These are phyloP conservation scores for Eurytemora carolleeae DNA, from an alignment of 1,140 invertebrate genomes.

Conservation along the genomic window DNA sequence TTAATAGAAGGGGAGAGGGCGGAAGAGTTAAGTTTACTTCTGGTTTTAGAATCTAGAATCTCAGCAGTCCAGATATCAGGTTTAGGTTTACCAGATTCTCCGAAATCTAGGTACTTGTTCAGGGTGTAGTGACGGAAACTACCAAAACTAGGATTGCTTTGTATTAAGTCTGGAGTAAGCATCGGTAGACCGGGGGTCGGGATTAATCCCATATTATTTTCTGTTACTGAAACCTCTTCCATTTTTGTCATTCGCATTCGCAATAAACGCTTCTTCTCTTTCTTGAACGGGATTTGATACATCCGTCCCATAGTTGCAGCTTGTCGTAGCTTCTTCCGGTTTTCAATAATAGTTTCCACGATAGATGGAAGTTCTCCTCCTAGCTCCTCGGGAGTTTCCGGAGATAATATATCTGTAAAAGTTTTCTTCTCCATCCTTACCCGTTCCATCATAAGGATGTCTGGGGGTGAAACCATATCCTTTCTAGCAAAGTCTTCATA, in stretches of 20 bases:
- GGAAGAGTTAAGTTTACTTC: background rate
- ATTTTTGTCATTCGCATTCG: background rate
- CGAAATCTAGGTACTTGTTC: slow-evolving; percentile 3
- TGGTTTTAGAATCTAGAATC: slow-evolving; percentile 9
- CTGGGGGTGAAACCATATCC: background rate
- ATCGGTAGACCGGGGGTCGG: slow-evolving; percentile 8
- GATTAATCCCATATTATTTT: background rate
- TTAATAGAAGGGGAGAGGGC: background rate
- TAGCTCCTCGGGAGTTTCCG: background rate
- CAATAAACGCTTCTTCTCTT: background rate
- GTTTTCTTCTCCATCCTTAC: background rate
- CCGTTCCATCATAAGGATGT: background rate
- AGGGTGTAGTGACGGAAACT: slow-evolving; percentile 7
- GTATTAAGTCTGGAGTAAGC: background rate
- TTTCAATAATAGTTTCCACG: background rate
- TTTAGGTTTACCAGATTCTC: background rate
- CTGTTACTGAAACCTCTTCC: background rate
- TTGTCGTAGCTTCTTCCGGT: background rate
- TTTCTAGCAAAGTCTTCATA: background rate
- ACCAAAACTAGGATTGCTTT: background rate
- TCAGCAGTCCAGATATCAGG: background rate
- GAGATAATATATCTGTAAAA: too few species aligned
- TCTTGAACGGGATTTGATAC: background rate
- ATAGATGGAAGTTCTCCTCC: background rate
- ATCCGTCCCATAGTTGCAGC: background rate